A percentile compares a stretch with the other conserved stretches of the same genome.
These are phyloP conservation scores for Lasioglossum leucozonium DNA, from an alignment of 2,888 invertebrate genomes.

Conservation along the genomic window DNA sequence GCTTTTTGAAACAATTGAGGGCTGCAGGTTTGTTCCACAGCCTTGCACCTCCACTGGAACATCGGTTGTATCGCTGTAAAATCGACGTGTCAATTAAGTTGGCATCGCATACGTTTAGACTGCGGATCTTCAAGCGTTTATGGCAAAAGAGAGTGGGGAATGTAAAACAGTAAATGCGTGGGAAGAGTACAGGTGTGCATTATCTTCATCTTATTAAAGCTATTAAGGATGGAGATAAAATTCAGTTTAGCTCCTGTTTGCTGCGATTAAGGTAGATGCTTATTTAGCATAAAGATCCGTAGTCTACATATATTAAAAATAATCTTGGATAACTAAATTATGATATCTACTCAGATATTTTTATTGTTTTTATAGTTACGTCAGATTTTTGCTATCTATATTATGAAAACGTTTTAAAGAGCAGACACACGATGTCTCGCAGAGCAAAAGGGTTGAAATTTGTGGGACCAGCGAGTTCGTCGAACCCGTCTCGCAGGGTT, in stretches of 20 bases:
- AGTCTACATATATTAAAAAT: not conserved
- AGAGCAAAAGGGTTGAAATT: not conserved
- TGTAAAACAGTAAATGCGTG: not conserved
- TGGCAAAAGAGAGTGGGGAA: not conserved
- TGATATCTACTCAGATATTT: no score
- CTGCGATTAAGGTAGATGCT: not conserved
- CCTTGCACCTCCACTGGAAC: not conserved
- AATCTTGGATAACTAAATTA: not conserved
- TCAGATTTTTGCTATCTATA: no score
- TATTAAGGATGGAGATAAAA: not conserved
- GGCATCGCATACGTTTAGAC: not conserved
- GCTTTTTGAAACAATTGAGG: no score
- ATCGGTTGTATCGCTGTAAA: not conserved
- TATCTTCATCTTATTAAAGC: not conserved
- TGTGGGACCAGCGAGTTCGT: not conserved
- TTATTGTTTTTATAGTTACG: no score
- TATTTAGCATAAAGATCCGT: not conserved
- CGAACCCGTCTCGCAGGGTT: not conserved
- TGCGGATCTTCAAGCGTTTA: not conserved
- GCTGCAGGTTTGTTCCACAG: not conserved
- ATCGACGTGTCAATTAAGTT: not conserved
- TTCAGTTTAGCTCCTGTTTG: not conserved
- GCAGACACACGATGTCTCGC: no score
- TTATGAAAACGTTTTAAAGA: no score
- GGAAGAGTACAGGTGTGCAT: not conserved